phyloP scores from a whole-genome alignment of 2,113 vertebrate genomes.

The Rallus limicola region DNA sequence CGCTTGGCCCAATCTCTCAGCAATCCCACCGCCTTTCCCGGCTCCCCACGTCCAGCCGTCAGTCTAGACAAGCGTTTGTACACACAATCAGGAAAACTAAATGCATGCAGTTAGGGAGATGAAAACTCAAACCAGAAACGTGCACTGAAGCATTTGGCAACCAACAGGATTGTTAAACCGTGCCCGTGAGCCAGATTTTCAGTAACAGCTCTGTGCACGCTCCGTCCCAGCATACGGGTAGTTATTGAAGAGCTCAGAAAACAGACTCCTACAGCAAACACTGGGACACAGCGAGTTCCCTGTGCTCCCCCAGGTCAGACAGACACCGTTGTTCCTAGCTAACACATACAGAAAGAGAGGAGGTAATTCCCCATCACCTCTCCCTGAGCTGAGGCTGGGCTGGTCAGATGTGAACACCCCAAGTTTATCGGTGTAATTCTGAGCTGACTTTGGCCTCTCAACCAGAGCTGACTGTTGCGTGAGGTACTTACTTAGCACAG shows the following conservation, averaged over 20 bases:
- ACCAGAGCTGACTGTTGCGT: background rate
- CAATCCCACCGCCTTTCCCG: rapidly evolving
- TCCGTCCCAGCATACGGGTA: background rate
- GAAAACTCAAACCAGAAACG: background rate
- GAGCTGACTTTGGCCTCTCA: background rate
- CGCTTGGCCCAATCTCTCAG: rapidly evolving
- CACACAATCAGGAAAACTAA: background rate
- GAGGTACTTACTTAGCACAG: background rate
- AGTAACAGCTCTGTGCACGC: background rate
- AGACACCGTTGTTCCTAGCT: background rate
- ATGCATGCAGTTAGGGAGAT: background rate
- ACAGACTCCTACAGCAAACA: background rate
- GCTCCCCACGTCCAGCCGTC: background rate
- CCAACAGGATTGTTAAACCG: background rate
- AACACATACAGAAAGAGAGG: background rate
- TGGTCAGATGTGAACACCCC: background rate
- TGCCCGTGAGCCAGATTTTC: background rate
- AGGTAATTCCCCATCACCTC: background rate
- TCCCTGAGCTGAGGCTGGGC: background rate
- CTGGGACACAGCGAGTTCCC: background rate
- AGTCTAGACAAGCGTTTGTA: rapidly evolving
- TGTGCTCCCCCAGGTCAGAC: background rate
- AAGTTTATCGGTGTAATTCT: background rate
- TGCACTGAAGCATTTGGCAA: background rate
- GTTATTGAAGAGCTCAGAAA: background rate